Evolutionary conservation across 2,797 vertebrate genomes (phyloP).

Genomic region (Poecilia picta): DNA sequence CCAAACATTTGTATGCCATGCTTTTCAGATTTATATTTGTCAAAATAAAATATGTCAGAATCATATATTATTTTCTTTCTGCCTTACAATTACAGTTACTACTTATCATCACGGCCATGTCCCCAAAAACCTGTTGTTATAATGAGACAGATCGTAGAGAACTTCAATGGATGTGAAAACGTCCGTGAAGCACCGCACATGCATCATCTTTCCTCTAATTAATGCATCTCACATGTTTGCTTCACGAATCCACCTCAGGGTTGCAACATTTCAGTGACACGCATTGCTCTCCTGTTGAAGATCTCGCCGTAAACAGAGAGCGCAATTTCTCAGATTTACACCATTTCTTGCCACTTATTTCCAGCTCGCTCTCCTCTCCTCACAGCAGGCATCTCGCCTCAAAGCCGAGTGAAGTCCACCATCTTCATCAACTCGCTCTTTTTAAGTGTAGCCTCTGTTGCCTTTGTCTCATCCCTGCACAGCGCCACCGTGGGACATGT

Average conservation of each 20-base stretch:
- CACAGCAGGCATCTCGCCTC: constrained; percentile 38
- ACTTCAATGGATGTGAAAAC: neutral
- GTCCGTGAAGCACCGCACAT: neutral
- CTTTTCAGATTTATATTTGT: neutral
- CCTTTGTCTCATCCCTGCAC: constrained; percentile 34
- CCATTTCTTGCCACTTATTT: constrained; percentile 28
- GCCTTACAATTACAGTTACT: neutral
- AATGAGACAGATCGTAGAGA: neutral
- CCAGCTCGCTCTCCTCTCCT: constrained; percentile 11
- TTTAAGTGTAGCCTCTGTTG: constrained; percentile 32
- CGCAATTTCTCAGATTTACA: constrained; percentile 33
- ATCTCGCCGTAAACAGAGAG: constrained; percentile 18
- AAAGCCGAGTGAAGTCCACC: constrained; percentile 32
- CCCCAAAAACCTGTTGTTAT: neutral
- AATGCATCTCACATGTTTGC: constrained; percentile 5
- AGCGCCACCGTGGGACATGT: constrained; percentile 34
- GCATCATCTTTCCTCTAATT: neutral
- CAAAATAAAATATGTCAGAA: neutral
- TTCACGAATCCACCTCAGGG: constrained; percentile 15
- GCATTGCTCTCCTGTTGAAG: constrained; percentile 5
- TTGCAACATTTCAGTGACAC: constrained; percentile 12
- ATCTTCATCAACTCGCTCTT: constrained; percentile 39
- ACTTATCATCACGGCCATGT: neutral
- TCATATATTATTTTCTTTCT: neutral
- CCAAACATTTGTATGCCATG: neutral